Base-by-base conservation (phyloP, 2,888 invertebrate species). In the Cenopis cana region DNA sequence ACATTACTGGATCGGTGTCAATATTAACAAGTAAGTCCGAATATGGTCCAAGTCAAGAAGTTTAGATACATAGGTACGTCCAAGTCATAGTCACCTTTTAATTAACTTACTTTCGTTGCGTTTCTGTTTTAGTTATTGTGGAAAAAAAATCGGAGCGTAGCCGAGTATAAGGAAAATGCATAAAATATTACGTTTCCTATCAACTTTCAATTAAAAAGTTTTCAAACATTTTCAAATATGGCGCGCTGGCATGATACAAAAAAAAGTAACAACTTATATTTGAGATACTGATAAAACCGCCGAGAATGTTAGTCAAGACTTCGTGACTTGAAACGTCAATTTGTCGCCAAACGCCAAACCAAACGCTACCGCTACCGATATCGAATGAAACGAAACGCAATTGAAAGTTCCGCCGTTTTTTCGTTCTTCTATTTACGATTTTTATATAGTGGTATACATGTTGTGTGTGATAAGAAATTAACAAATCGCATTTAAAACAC, bases 331-430 rank as follows among this genome's bases (percentile, higher is more conserved):
- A 59, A 59, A 59, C 59, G 61, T 17, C n/a, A 24, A n/a, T 14
- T 41, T 46, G 9, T 33, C n/a, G n/a, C n/a, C n/a, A 33, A 29
- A 14, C 17, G n/a, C 36, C 17, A 54, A 54, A 54, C 24, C 10
- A 4, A 38, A 38, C 24, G 24, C 24, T 24, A 24, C 24, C 24
- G 24, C 33, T 2, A 33, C 8, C 5, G 9, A 33, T 0, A 56
- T 29, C 12, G 29, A 66, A 18, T 33, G 60, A 71, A 46, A 71
- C 71, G 66, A 67, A 71, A 71, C 71, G 71, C 38, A 17, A 66
- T 60, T 55, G 65, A 61, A 71, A 71, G 67, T 71, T 67, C 55
- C 46, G 66, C 66, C 60, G 60, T 71, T 71, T 70, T 24, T 71
- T 66, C n/a, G 12, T 62, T 69, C 50, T 49, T 55, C 60, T 65